These are phyloP conservation scores for Aphelenchoides fujianensis DNA, from an alignment of 1,140 invertebrate species.

Conservation along the genomic window DNA sequence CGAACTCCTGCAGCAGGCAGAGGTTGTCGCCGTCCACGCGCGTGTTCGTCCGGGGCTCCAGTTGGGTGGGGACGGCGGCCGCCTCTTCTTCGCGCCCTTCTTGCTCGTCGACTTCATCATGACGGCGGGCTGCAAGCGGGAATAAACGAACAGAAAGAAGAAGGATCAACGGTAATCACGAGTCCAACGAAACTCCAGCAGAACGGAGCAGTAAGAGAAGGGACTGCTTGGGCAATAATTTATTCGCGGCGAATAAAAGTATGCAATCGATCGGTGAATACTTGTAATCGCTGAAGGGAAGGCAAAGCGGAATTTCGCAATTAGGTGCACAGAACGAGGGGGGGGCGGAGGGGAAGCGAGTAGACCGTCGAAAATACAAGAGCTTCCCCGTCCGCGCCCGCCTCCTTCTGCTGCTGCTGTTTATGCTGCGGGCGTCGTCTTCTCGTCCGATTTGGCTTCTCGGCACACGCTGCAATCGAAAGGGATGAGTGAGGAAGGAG, in stretches of 20 bases:
- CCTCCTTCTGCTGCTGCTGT: too few relatives aligned
- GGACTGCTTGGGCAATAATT: not conserved
- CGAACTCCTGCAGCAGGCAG: slow-evolving; percentile 41
- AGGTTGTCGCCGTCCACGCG: slow-evolving; percentile 14
- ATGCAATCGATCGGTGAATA: not conserved
- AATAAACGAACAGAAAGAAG: not conserved
- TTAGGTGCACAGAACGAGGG: too few relatives aligned
- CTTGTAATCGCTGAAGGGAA: slow-evolving; percentile 1
- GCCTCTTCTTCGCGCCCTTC: not conserved
- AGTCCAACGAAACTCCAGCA: not conserved
- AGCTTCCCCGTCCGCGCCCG: too few relatives aligned
- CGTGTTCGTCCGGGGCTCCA: slow-evolving; percentile 2
- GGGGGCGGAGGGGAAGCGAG: too few relatives aligned
- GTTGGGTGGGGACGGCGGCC: not conserved
- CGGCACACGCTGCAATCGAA: slow-evolving; percentile 15
- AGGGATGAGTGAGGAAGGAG: too few relatives aligned
- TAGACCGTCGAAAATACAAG: too few relatives aligned
- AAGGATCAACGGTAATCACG: not conserved
- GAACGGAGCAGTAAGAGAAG: too few relatives aligned
- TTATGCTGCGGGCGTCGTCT: not conserved
- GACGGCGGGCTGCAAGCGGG: not conserved
- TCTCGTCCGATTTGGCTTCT: slow-evolving; percentile 13
- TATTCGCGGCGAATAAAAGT: not conserved
- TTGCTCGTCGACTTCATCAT: slow-evolving; percentile 1
- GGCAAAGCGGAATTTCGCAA: not conserved